Evolutionary conservation across 2,113 vertebrate genomes (phyloP).

Genomic region (Rhadina sibilatrix): DNA sequence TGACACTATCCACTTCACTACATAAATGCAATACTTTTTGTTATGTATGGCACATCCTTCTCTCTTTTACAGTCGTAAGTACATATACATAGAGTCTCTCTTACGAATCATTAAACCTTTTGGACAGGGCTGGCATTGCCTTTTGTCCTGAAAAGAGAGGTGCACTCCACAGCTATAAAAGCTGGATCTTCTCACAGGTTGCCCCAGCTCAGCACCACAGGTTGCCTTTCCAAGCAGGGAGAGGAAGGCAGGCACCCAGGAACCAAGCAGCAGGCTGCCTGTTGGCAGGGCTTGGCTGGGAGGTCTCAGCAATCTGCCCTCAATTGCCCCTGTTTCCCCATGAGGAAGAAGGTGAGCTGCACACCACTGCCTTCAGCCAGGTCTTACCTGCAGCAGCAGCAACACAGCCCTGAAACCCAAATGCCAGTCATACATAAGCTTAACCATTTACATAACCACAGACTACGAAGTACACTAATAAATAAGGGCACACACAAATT

Average conservation of each 20-base stretch:
- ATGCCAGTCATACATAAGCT: accelerated
- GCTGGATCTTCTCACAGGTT: background rate
- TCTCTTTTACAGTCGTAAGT: background rate
- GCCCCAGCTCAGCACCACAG: accelerated
- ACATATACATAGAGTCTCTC: background rate
- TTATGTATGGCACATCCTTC: background rate
- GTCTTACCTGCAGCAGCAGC: background rate
- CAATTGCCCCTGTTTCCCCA: accelerated
- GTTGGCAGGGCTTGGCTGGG: background rate
- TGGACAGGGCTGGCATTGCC: background rate
- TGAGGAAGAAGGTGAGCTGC: background rate
- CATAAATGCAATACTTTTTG: background rate
- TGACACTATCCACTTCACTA: background rate
- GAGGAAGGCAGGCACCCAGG: background rate
- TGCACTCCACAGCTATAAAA: background rate
- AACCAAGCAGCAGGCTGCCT: background rate
- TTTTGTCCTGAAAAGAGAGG: background rate
- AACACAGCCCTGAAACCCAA: background rate
- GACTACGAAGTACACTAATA: background rate
- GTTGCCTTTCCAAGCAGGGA: background rate
- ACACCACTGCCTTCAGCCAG: background rate
- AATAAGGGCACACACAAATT: background rate
- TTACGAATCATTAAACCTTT: background rate
- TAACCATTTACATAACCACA: background rate
- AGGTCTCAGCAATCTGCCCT: background rate